Percentiles rank a stretch among this genome's conserved stretches.
Evolutionary conservation across 1,140 invertebrate genomes (phyloP).

Genomic region (Hyles vespertilio): DNA sequence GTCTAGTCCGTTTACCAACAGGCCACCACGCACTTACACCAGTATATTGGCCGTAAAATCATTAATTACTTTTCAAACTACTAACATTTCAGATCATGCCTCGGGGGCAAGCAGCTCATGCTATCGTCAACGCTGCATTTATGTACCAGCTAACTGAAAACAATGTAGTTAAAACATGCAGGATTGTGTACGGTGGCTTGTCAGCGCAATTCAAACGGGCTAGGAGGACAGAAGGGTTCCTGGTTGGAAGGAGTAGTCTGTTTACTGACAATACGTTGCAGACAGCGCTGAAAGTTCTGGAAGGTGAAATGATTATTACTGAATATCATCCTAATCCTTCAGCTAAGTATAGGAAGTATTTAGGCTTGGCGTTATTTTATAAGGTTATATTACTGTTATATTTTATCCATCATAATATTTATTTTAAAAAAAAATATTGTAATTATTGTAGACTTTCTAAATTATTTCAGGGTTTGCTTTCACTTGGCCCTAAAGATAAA

Average conservation of each 20-base stretch:
- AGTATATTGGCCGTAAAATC: too few relatives aligned
- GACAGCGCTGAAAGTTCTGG: constrained; percentile 72
- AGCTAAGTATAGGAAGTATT: constrained; percentile 76
- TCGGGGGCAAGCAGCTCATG: constrained; percentile 42
- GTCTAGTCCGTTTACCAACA: too few relatives aligned
- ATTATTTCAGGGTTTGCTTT: too few relatives aligned
- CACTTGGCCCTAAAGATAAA: too few relatives aligned
- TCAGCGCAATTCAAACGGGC: constrained; percentile 81
- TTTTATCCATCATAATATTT: too few relatives aligned
- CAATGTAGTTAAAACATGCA: constrained; percentile 24
- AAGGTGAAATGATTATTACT: constrained; percentile 77
- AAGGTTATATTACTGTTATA: constrained; percentile 53
- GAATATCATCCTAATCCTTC: constrained; percentile 75
- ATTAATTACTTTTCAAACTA: too few relatives aligned
- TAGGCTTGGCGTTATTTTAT: constrained; percentile 79
- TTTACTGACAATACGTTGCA: constrained; percentile 69
- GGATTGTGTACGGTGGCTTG: constrained; percentile 80
- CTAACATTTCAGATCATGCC: constrained; percentile 40
- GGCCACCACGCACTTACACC: too few relatives aligned
- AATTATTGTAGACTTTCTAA: too few relatives aligned
- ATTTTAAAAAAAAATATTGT: too few relatives aligned
- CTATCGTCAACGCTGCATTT: constrained; percentile 44
- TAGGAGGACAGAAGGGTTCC: constrained; percentile 53
- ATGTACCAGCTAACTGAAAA: constrained; percentile 30
- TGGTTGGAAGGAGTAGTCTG: constrained; percentile 73